phyloP scores from a whole-genome alignment of 2,797 vertebrate genomes.

The Gambelia wislizenii region DNA sequence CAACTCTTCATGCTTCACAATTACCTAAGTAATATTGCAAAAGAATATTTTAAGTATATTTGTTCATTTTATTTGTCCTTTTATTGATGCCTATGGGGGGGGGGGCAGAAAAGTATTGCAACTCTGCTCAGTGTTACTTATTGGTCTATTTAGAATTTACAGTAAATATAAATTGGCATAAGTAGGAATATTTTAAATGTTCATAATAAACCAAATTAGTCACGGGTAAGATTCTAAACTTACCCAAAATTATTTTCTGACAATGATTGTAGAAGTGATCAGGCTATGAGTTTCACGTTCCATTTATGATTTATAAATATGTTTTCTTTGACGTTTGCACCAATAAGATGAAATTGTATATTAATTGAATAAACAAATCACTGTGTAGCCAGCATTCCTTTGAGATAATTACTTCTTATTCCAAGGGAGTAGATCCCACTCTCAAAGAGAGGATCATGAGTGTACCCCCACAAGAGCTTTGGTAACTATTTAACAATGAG shows the following conservation, averaged over 20 bases:
- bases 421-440: not conserved
- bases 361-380: not conserved
- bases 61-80: not conserved
- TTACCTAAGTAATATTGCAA: not conserved
- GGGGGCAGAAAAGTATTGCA: not conserved
- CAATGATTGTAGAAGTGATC: not conserved
- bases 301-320: not conserved
- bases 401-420: not conserved
- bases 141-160: not conserved
- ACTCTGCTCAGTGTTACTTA: not conserved
- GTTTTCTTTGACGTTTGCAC: not conserved
- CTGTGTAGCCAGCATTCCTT: not conserved
- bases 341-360: not conserved
- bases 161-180: not conserved
- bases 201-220: not conserved
- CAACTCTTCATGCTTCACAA: no score
- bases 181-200: not conserved
- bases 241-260: not conserved
- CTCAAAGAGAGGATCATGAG: not conserved
- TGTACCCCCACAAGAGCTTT: not conserved
- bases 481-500: not conserved
- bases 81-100: not conserved
- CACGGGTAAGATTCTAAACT: not conserved
- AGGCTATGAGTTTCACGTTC: not conserved
- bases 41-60: not conserved